Conservation (phyloP, 2,888 invertebrate genomes). For the Cephus rjabovi region DNA sequence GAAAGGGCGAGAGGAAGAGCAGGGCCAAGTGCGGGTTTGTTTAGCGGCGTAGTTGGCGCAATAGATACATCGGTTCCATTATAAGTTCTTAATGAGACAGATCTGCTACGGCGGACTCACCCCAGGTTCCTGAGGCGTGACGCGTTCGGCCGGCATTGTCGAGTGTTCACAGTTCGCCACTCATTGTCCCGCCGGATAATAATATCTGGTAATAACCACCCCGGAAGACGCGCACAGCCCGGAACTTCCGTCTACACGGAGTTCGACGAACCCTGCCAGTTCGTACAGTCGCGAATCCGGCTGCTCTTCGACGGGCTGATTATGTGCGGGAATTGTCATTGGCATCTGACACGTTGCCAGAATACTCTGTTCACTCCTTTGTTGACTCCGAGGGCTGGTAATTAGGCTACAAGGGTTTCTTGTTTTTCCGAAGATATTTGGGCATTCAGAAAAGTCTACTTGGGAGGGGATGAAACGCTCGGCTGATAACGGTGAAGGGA, state of each 20-base stretch:
- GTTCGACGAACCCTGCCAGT: background rate
- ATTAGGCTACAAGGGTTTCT: background rate
- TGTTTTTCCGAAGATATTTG: background rate
- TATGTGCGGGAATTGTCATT: background rate
- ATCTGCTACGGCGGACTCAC: conserved; percentile 14
- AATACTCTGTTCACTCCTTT: background rate
- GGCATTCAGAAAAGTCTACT: background rate
- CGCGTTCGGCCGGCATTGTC: conserved; percentile 20
- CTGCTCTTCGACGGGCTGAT: background rate
- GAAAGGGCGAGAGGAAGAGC: background rate
- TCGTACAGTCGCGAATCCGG: background rate
- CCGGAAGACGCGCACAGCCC: background rate
- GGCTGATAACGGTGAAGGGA: background rate
- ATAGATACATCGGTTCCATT: conserved; percentile 54
- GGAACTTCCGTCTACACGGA: background rate
- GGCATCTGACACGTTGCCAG: background rate
- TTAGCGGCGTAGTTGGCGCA: conserved; percentile 11
- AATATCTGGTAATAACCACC: conserved; percentile 49
- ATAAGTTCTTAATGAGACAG: conserved; percentile 62
- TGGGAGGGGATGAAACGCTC: background rate
- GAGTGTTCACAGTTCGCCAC: conserved; percentile 19
- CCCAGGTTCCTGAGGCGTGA: background rate
- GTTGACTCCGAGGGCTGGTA: background rate
- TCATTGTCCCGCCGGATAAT: conserved; percentile 57
- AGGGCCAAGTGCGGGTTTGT: background rate